Evolutionary conservation across 2,888 invertebrate species (phyloP).

Genomic region (Cheiracanthium punctorium): DNA sequence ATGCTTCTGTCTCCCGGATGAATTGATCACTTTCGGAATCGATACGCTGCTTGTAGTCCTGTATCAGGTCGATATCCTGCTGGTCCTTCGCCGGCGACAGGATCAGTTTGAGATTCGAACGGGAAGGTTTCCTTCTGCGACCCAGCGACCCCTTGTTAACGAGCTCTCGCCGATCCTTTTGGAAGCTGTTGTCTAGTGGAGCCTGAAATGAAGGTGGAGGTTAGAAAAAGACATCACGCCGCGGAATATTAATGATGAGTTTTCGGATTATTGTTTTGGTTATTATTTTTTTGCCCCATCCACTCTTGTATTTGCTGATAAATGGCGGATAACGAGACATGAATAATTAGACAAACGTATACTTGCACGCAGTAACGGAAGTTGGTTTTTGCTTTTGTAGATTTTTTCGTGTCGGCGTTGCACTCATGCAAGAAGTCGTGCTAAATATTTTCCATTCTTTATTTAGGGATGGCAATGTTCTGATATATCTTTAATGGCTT

Average conservation of each 20-base stretch:
- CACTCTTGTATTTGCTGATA: not conserved
- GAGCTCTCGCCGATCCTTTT: constrained; percentile 57
- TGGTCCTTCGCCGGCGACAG: constrained; percentile 25
- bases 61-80: not conserved
- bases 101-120: constrained; percentile 42
- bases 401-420: no score
- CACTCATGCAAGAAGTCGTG: no score
- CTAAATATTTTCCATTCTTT: no score
- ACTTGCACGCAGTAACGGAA: not conserved
- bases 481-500: no score
- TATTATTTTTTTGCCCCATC: not conserved
- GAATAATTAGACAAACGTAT: not conserved
- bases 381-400: not conserved
- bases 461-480: no score
- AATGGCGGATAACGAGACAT: not conserved
- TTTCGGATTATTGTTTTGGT: not conserved
- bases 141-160: constrained; percentile 63
- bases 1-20: not conserved
- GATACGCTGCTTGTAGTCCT: not conserved
- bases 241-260: constrained; percentile 5
- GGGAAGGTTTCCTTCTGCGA: constrained; percentile 43
- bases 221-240: not conserved
- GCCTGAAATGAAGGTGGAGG: constrained; percentile 31
- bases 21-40: no score
- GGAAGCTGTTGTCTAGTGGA: constrained; percentile 59